These are phyloP conservation scores for Agrotis segetum DNA, from an alignment of 2,888 invertebrate genomes.

Conservation along the genomic window DNA sequence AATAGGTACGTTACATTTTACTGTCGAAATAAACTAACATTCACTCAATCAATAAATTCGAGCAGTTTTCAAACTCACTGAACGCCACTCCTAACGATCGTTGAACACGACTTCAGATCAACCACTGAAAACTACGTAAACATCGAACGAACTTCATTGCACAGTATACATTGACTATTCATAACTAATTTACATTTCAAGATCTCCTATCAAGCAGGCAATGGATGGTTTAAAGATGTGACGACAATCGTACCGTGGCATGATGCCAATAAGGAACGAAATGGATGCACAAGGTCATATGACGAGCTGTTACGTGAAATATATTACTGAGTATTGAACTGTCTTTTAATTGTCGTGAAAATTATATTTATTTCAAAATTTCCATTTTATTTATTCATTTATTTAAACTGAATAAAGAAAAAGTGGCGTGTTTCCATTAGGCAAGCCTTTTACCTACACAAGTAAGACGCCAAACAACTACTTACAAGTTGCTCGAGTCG, in stretches of 20 bases:
- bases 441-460: too few relatives aligned
- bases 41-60: neutral
- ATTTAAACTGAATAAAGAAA: too few relatives aligned
- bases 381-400: too few relatives aligned
- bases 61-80: constrained; percentile 37
- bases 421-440: too few relatives aligned
- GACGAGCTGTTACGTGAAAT: constrained; percentile 50
- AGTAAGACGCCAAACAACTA: too few relatives aligned
- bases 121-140: constrained; percentile 64
- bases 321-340: constrained; percentile 16
- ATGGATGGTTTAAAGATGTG: constrained; percentile 44
- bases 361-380: neutral
- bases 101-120: constrained; percentile 67
- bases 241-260: constrained; percentile 70
- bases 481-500: too few relatives aligned
- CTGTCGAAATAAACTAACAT: too few relatives aligned
- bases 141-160: constrained; percentile 48
- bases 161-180: constrained; percentile 21
- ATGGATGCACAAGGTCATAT: constrained; percentile 69
- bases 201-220: constrained; percentile 23
- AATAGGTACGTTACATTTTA: too few relatives aligned
- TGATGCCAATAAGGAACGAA: constrained; percentile 82
- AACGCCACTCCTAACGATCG: constrained; percentile 54
- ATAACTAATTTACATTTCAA: neutral
- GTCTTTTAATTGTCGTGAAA: constrained; percentile 17